phyloP scores from a whole-genome alignment of 1,140 invertebrate genomes.

The Drosophila navojoa region DNA sequence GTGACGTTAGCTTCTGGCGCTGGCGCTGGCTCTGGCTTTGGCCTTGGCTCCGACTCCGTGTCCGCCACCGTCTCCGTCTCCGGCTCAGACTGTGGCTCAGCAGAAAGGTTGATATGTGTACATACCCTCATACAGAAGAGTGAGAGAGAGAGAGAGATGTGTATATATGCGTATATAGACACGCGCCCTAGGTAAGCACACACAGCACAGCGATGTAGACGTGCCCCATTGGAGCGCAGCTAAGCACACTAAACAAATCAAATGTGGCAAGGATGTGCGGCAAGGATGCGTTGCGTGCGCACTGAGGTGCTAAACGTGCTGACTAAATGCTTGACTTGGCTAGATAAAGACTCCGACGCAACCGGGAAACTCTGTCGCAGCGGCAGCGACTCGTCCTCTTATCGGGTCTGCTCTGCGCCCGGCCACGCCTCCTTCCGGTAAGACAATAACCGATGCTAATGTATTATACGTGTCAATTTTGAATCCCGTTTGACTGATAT shows the following conservation, averaged over 20 bases:
- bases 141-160: not conserved
- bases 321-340: slow-evolving; percentile 61
- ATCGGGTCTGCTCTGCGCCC: slow-evolving; percentile 6
- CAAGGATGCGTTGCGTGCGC: slow-evolving; percentile 33
- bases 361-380: not conserved
- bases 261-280: slow-evolving; percentile 47
- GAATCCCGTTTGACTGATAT: slow-evolving; percentile 70
- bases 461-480: slow-evolving; percentile 74
- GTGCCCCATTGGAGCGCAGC: slow-evolving; percentile 36
- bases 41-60: not conserved
- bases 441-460: slow-evolving; percentile 74
- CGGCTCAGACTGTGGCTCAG: not conserved
- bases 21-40: not conserved
- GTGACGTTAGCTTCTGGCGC: slow-evolving; percentile 12
- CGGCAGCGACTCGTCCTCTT: not conserved
- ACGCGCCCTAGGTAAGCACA: slow-evolving; percentile 16
- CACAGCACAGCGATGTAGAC: slow-evolving; percentile 25
- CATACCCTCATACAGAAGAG: not conserved
- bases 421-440: slow-evolving; percentile 34
- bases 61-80: not conserved
- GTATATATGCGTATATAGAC: not conserved
- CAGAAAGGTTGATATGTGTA: slow-evolving; percentile 1
- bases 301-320: slow-evolving; percentile 61
- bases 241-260: slow-evolving; percentile 63
- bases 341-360: slow-evolving; percentile 9